Conservation (phyloP, 2,888 invertebrate species). For the Mechanitis messenoides region DNA sequence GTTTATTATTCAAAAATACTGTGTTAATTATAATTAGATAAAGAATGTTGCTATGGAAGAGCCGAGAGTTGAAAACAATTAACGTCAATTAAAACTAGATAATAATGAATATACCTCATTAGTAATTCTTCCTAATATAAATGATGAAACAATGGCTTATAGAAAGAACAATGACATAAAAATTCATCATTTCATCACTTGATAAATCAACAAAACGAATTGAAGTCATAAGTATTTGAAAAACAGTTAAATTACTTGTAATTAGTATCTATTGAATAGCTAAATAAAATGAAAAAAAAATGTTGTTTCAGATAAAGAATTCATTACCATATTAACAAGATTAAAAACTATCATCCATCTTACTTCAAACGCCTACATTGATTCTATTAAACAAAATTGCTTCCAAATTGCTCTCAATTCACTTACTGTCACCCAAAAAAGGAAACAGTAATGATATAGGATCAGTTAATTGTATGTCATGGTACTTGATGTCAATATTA, state of each 20-base stretch:
- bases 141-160: too few species aligned
- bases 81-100: slow-evolving; percentile 1
- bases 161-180: too few species aligned
- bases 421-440: slow-evolving; percentile 8
- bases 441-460: slow-evolving; percentile 10
- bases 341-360: slow-evolving; percentile 18
- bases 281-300: neutral
- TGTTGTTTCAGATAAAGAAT: neutral
- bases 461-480: neutral
- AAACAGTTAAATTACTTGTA: too few species aligned
- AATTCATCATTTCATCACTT: too few species aligned
- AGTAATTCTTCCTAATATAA: too few species aligned
- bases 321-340: neutral
- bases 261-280: too few species aligned
- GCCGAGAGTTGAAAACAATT: neutral
- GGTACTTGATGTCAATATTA: too few species aligned
- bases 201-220: too few species aligned
- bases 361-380: slow-evolving; percentile 18
- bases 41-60: neutral
- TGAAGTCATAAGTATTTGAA: too few species aligned
- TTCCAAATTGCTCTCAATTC: slow-evolving; percentile 8
- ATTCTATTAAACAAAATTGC: slow-evolving; percentile 17
- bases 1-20: neutral
- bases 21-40: neutral
- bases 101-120: too few species aligned